These are phyloP conservation scores for Apocheima hispidaria DNA, from an alignment of 2,888 invertebrate genomes.

Conservation along the genomic window DNA sequence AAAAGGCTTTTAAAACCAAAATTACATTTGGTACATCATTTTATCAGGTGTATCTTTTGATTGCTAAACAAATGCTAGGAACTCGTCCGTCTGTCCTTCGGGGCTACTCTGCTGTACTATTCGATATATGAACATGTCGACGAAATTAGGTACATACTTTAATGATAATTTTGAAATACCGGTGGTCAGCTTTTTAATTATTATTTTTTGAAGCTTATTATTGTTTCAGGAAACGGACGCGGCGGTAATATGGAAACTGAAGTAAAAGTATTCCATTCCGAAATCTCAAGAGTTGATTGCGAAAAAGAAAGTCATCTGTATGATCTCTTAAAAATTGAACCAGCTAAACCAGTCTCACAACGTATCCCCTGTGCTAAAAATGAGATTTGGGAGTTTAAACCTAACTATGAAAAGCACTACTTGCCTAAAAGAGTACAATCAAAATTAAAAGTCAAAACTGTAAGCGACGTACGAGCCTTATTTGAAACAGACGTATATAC, in stretches of 20 bases:
- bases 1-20: no score
- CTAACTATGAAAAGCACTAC: constrained; percentile 67
- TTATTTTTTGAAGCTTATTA: constrained; percentile 17
- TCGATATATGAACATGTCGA: no score
- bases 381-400: constrained; percentile 60
- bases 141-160: no score
- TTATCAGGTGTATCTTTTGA: no score
- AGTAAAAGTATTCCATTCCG: constrained; percentile 65
- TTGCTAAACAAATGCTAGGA: no score
- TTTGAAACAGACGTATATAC: constrained; percentile 71
- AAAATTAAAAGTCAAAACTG: constrained; percentile 72
- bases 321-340: constrained; percentile 61
- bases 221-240: constrained; percentile 25
- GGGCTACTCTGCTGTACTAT: no score
- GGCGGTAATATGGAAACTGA: constrained; percentile 36
- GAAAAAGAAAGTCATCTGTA: constrained; percentile 62
- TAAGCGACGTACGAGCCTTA: constrained; percentile 67
- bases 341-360: constrained; percentile 58
- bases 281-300: constrained; percentile 61
- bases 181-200: background rate
- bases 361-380: constrained; percentile 33
- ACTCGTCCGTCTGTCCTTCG: no score
- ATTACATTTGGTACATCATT: no score
- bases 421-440: constrained; percentile 65
- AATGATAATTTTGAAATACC: no score